Evolutionary conservation across 2,113 vertebrate genomes (phyloP).

Genomic region (Periophthalmus modestus): DNA sequence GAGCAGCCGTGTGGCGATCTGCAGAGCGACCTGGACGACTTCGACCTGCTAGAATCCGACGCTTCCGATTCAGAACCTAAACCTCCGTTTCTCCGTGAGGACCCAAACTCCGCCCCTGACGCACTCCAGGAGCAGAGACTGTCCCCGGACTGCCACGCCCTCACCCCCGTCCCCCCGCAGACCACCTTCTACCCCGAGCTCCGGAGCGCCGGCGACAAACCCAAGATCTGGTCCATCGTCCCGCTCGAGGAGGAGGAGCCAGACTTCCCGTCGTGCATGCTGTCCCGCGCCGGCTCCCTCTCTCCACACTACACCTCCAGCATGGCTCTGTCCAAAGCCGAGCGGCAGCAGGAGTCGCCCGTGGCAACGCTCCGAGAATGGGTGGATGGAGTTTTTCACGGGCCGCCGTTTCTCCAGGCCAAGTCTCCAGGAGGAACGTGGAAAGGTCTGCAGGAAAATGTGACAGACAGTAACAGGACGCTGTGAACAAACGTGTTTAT

Average conservation of each 20-base stretch:
- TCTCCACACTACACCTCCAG: slow-evolving; percentile 70
- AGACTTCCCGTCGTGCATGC: slow-evolving; percentile 91
- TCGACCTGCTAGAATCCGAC: slow-evolving; percentile 87
- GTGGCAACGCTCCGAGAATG: slow-evolving; percentile 95
- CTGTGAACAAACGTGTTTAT: slow-evolving; percentile 77
- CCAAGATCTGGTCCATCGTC: slow-evolving; percentile 94
- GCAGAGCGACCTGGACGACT: slow-evolving; percentile 91
- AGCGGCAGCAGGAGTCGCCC: slow-evolving; percentile 89
- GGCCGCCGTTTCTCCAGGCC: slow-evolving; percentile 86
- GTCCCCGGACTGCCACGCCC: slow-evolving; percentile 79
- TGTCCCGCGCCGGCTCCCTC: slow-evolving; percentile 71
- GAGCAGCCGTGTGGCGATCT: slow-evolving; percentile 73
- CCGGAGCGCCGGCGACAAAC: slow-evolving; percentile 79
- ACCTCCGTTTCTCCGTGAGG: slow-evolving; percentile 74
- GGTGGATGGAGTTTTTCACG: slow-evolving; percentile 97
- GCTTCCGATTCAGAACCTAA: slow-evolving; percentile 85
- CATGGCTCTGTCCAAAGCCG: slow-evolving; percentile 66
- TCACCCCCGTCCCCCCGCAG: slow-evolving; percentile 64
- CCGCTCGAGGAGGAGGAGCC: slow-evolving; percentile 79
- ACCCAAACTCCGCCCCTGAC: slow-evolving; percentile 46
- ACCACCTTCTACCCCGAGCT: slow-evolving; percentile 76
- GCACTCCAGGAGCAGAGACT: slow-evolving; percentile 69
- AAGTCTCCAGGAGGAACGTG: slow-evolving; percentile 82
- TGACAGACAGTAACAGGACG: slow-evolving; percentile 80
- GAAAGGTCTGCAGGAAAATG: slow-evolving; percentile 82